Evolutionary conservation across 2,113 vertebrate genomes (phyloP), one percentile per base, ranked within the genome.

Genomic region (Sisor rabdophorus): DNA sequence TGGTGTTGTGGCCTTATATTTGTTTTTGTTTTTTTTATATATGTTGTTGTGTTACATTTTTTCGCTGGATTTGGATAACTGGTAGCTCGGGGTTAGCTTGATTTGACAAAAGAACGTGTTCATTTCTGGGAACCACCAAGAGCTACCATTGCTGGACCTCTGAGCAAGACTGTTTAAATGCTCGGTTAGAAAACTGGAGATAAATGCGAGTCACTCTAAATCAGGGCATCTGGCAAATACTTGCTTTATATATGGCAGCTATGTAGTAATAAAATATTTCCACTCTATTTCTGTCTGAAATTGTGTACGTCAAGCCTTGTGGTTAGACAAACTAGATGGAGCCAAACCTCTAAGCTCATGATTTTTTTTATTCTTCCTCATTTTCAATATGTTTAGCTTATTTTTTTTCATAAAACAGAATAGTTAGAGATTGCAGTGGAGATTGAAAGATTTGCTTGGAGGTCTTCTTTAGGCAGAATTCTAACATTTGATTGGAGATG

Each of bases 341-440:
- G 44, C 53, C 68, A 19, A 26, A 59, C 32, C 24, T 60, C 52
- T 32, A 55, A 77, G 20, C 32, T 77, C 54, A 59, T 77, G 55
- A 22, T 50, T 47, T 60, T 47, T 60, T 59, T 77, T 50, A 60
- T 59, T 28, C 20, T 58, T 70, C 44, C 65, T 24, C n/a, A 67
- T 76, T 64, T 76, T 9, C 19, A 24, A 11, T 50, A 26, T 24
- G 19, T 60, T 69, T 28, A 58, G 59, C 20, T n/a, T 28, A 4
- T 56, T 59, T 22, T 9, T 56, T 59, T 56, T 48, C 30, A 53
- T 53, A 63, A 20, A 63, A 36, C 36, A 22, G 64, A 59, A 26
- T 16, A 15, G 30, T 64, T 52, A 50, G 24, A n/a, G n/a, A n/a
- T n/a, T n/a, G n/a, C n/a, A n/a, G n/a, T n/a, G n/a, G n/a, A n/a